These are phyloP conservation scores for Chrysotoxum bicinctum DNA, from an alignment of 2,888 invertebrate species.

Conservation along the genomic window DNA sequence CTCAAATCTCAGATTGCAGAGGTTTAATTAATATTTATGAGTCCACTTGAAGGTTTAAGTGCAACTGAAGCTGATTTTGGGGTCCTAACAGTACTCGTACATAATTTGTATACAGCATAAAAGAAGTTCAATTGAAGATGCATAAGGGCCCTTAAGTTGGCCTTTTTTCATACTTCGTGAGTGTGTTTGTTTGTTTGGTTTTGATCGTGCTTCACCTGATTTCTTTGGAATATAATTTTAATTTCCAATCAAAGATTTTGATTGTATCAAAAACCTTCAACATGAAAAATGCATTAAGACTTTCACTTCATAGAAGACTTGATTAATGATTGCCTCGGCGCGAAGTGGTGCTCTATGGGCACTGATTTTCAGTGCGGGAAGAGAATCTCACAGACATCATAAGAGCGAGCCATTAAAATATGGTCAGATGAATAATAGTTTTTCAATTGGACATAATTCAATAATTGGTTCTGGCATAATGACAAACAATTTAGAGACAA, in stretches of 20 bases:
- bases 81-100: background rate
- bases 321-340: slow-evolving; percentile 34
- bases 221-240: slow-evolving; percentile 1
- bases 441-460: slow-evolving; percentile 52
- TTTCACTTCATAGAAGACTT: slow-evolving; percentile 49
- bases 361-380: background rate
- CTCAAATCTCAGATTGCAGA: slow-evolving; percentile 26
- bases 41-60: slow-evolving; percentile 35
- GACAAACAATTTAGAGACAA: background rate
- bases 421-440: slow-evolving; percentile 58
- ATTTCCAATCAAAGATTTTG: slow-evolving; percentile 8
- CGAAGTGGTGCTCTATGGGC: slow-evolving; percentile 29
- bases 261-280: background rate
- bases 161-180: background rate
- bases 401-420: slow-evolving; percentile 41
- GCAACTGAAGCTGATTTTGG: background rate
- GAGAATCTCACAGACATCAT: background rate
- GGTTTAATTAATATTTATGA: slow-evolving; percentile 58
- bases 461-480: slow-evolving; percentile 35
- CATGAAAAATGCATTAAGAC: slow-evolving; percentile 59
- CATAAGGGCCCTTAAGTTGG: slow-evolving; percentile 18
- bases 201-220: background rate
- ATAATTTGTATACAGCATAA: background rate
- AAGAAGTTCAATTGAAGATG: slow-evolving; percentile 30
- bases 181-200: background rate